These are phyloP conservation scores for Xanthorhoe spadicearia DNA, from an alignment of 2,888 invertebrate species.

Conservation along the genomic window DNA sequence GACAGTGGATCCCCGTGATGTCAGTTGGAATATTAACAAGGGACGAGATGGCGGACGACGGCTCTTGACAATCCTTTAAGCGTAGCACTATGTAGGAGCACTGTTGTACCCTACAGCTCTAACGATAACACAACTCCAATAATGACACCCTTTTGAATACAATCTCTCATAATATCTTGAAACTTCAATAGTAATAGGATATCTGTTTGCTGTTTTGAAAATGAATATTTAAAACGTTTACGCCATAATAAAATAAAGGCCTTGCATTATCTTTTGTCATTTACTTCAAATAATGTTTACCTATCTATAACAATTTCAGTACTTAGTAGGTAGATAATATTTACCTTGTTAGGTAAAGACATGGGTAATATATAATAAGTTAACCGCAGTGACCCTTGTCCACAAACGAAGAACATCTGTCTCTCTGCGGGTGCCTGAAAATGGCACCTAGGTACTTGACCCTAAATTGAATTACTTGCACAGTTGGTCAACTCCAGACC, in stretches of 20 bases:
- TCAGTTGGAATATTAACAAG: slow-evolving; percentile 76
- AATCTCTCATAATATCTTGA: no score
- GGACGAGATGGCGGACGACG: slow-evolving; percentile 59
- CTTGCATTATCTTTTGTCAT: no score
- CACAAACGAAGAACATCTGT: slow-evolving; percentile 31
- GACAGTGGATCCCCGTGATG: slow-evolving; percentile 68
- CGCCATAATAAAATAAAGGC: no score
- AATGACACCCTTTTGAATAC: no score
- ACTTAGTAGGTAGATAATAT: slow-evolving; percentile 3
- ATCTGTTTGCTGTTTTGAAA: no score
- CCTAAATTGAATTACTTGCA: slow-evolving; percentile 30
- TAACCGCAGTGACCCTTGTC: slow-evolving; percentile 32
- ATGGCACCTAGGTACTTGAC: slow-evolving; percentile 32
- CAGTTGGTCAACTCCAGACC: slow-evolving; percentile 15
- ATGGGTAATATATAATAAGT: slow-evolving; percentile 24
- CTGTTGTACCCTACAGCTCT: slow-evolving; percentile 2
- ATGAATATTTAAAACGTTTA: no score
- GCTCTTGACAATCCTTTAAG: slow-evolving; percentile 65
- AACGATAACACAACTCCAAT: not conserved
- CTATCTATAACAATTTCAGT: not conserved
- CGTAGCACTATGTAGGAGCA: slow-evolving; percentile 40
- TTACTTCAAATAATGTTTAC: not conserved
- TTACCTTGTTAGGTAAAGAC: slow-evolving; percentile 12
- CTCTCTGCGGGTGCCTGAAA: slow-evolving; percentile 28
- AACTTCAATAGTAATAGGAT: no score